Evolutionary conservation across 2,113 vertebrate genomes (phyloP), one percentile per base, ranked within the genome.

Genomic region (Xiphophorus couchianus): DNA sequence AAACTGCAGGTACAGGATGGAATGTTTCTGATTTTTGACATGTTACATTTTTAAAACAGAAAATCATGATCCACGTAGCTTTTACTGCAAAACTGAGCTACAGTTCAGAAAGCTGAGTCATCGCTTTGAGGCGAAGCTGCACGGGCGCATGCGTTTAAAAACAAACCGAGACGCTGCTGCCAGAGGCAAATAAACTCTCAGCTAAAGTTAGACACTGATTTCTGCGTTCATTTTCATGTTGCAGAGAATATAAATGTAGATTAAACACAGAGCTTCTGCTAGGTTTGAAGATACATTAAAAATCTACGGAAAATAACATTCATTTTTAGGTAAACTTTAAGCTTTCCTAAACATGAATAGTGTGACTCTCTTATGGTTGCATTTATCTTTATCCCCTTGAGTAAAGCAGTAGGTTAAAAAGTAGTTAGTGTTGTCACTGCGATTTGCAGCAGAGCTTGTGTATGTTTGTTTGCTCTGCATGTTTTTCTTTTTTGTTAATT

Each of bases 341-440:
- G 44, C 76, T 77, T 66, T 1, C 35, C 78, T 66, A 7, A 73
- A 54, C 25, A 72, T 68, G 61, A 29, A 73, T 33, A 37, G 29
- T 27, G 17, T 42, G 30, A 11, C 12, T 44, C 42, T 15, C 30
- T 83, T 64, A 54, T 35, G 35, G 69, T 78, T 15, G n/a, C 54
- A 82, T 78, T 85, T 89, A 79, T 88, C 78, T 87, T 74, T 87
- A 84, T 82, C 71, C 85, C 80, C 88, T 72, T 14, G 83, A 88
- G 88, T 87, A 86, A 86, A 82, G 82, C 22, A 42, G 85, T 37
- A 37, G 88, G 88, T 91, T 89, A 90, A 88, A 90, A 88, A 90
- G 88, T 82, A 86, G 91, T 93, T 90, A 90, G 90, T 87, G 85
- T 91, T 88, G 88, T 90, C 87, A 85, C 81, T 30, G 86, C 77